Evolutionary conservation across 2,113 vertebrate species (phyloP).

Genomic region (Percina caprodes): DNA sequence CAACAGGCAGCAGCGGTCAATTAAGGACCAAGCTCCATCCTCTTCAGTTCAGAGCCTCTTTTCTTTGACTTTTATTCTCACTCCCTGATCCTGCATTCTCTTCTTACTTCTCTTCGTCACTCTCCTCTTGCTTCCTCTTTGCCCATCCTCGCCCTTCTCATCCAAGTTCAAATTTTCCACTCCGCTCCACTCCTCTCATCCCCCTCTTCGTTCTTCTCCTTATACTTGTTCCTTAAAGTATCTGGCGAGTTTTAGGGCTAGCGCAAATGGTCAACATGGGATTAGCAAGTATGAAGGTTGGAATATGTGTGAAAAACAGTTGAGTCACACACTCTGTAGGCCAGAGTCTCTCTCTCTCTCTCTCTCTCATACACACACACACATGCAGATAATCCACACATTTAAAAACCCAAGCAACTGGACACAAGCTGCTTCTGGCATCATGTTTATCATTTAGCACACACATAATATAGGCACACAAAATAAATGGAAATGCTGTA

Average conservation of each 20-base stretch:
- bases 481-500: conserved; percentile 14
- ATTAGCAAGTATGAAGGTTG: conserved; percentile 64
- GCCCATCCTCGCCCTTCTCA: not conserved
- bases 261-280: conserved; percentile 65
- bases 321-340: conserved; percentile 52
- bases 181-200: conserved; percentile 31
- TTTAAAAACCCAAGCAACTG: conserved; percentile 6
- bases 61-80: conserved; percentile 1
- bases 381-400: conserved; percentile 22
- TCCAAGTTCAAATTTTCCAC: conserved; percentile 49
- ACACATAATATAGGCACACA: not conserved
- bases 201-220: conserved; percentile 11
- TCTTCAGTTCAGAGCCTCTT: not conserved
- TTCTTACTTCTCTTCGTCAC: not conserved
- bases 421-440: conserved; percentile 20
- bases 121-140: conserved; percentile 9
- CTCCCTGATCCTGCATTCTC: not conserved
- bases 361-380: conserved; percentile 14
- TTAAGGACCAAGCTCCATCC: not conserved
- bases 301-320: conserved; percentile 74
- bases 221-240: conserved; percentile 48
- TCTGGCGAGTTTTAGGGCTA: conserved; percentile 54
- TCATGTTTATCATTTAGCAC: conserved; percentile 16
- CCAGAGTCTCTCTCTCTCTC: conserved; percentile 28
- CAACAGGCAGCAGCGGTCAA: conserved; percentile 38